These are phyloP conservation scores for Puffinus mauretanicus DNA, from an alignment of 2,113 vertebrate genomes.

Conservation along the genomic window DNA sequence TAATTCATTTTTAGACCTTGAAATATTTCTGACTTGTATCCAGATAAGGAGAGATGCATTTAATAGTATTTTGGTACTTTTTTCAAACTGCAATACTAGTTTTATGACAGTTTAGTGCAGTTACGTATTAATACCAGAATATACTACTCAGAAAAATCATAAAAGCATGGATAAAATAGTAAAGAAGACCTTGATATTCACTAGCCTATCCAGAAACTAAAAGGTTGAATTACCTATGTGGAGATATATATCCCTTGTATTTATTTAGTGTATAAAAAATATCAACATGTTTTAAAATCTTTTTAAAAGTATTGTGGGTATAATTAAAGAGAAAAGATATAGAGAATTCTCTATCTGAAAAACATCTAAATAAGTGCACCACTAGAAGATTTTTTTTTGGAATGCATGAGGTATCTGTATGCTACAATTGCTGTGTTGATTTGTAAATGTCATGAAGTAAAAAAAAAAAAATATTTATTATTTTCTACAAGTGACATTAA, in stretches of 20 bases:
- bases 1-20: neutral
- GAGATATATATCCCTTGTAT: neutral
- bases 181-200: neutral
- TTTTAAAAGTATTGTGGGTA: neutral
- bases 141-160: neutral
- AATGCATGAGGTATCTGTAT: neutral
- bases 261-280: neutral
- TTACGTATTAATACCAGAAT: neutral
- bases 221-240: neutral
- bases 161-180: neutral
- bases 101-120: neutral
- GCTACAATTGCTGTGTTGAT: neutral
- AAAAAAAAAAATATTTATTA: neutral
- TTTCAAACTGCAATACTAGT: neutral
- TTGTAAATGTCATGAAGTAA: neutral
- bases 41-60: neutral
- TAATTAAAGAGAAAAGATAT: neutral
- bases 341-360: neutral
- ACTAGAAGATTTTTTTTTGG: neutral
- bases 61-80: neutral
- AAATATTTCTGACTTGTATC: neutral
- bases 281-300: neutral
- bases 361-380: neutral
- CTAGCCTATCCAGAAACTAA: neutral
- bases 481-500: neutral